These are phyloP conservation scores for Gallinago solitaria DNA, from an alignment of 2,797 vertebrate species.

Conservation along the genomic window DNA sequence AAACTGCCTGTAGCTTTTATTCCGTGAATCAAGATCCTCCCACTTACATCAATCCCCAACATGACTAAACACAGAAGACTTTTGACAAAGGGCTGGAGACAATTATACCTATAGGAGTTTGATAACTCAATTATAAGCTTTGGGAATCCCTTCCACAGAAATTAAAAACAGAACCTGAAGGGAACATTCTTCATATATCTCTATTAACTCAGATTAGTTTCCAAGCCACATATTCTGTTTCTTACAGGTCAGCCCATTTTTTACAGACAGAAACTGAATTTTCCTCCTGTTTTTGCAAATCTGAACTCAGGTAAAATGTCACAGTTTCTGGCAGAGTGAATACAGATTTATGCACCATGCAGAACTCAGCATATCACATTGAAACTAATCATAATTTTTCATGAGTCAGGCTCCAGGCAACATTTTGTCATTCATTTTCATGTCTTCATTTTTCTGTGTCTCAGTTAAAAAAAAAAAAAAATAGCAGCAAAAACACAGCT, in stretches of 20 bases:
- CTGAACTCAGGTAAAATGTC: slow-evolving; percentile 3
- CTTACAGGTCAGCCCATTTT: background rate
- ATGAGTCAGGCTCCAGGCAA: slow-evolving; percentile 19
- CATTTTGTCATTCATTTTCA: slow-evolving; percentile 34
- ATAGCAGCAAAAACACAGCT: background rate
- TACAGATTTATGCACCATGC: background rate
- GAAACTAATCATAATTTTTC: slow-evolving; percentile 31
- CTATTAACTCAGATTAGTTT: background rate
- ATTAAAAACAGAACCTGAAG: slow-evolving; percentile 8
- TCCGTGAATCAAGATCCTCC: background rate
- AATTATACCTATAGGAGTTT: background rate
- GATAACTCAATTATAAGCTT: background rate
- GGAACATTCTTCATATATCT: background rate
- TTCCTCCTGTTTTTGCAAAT: background rate
- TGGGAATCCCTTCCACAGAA: background rate
- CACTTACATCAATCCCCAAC: background rate
- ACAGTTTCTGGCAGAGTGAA: background rate
- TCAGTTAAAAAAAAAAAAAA: background rate
- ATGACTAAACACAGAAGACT: background rate
- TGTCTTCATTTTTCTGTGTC: slow-evolving; percentile 7
- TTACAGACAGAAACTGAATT: background rate
- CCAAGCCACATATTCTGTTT: background rate
- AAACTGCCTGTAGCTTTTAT: background rate
- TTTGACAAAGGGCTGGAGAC: background rate
- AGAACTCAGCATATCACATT: background rate